A percentile compares a stretch with the other conserved stretches of the same genome.
Evolutionary conservation across 1,140 invertebrate species (phyloP).

Genomic region (Drosophila fuyamai): DNA sequence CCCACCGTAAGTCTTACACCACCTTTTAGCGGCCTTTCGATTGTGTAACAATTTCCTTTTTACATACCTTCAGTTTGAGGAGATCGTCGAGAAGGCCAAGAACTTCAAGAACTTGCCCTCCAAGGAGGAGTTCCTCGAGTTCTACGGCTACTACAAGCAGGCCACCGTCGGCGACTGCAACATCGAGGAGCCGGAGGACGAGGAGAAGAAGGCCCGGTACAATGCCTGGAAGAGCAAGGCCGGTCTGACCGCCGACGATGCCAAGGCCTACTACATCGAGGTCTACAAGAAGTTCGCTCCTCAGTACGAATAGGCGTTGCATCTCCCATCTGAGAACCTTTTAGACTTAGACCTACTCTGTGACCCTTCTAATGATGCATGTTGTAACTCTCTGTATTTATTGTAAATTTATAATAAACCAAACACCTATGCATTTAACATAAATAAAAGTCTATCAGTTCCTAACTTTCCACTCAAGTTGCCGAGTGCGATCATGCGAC

Average conservation of each 20-base stretch:
- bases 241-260: conserved; percentile 91
- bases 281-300: conserved; percentile 89
- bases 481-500: conserved; percentile 20
- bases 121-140: conserved; percentile 93
- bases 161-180: conserved; percentile 94
- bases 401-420: conserved; percentile 55
- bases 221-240: conserved; percentile 95
- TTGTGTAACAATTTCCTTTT: neutral
- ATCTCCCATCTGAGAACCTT: conserved; percentile 8
- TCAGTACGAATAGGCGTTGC: conserved; percentile 65
- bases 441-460: neutral
- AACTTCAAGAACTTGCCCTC: conserved; percentile 90
- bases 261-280: conserved; percentile 93
- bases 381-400: conserved; percentile 41
- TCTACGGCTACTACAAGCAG: conserved; percentile 96
- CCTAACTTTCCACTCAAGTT: conserved; percentile 18
- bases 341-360: conserved; percentile 13
- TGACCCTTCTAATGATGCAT: conserved; percentile 12
- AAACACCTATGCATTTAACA: conserved; percentile 45
- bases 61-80: conserved; percentile 60
- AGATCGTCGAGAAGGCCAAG: conserved; percentile 89
- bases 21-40: neutral
- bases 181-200: conserved; percentile 93
- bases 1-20: conserved; percentile 60
- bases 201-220: conserved; percentile 98